Percentiles rank a stretch among this genome's conserved stretches.
Evolutionary conservation across 2,888 invertebrate genomes (phyloP).

Genomic region (Palloptera scutellata): DNA sequence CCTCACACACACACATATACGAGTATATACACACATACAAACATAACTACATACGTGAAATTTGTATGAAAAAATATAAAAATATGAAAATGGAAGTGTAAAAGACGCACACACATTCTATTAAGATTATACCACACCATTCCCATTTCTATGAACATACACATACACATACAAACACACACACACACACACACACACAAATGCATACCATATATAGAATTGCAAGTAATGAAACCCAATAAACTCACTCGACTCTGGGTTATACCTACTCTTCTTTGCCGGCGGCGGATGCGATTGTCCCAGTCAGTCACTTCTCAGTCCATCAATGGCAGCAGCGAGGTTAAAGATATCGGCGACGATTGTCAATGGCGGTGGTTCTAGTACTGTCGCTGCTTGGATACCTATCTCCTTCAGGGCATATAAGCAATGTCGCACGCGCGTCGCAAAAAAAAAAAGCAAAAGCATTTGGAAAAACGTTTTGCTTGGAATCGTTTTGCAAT

Average conservation of each 20-base stretch:
- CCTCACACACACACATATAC: no score
- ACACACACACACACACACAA: neutral
- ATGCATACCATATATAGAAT: slow-evolving; percentile 13
- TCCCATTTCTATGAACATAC: no score
- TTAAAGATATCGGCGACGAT: no score
- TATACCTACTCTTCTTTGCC: slow-evolving; percentile 17
- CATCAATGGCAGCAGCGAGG: no score
- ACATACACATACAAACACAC: neutral
- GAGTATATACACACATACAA: no score
- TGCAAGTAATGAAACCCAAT: slow-evolving; percentile 40
- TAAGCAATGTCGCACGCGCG: slow-evolving; percentile 34
- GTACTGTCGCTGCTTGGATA: slow-evolving; percentile 6
- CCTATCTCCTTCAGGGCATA: slow-evolving; percentile 51
- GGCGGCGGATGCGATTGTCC: no score
- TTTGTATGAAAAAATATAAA: neutral
- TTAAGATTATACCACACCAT: no score
- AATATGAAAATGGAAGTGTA: slow-evolving; percentile 15
- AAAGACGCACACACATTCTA: neutral
- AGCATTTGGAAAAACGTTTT: neutral
- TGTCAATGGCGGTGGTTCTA: no score
- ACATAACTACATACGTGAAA: neutral
- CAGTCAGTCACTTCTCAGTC: no score
- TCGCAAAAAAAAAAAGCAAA: slow-evolving; percentile 48
- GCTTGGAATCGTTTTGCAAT: slow-evolving; percentile 17
- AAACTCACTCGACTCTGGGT: slow-evolving; percentile 51